Evolutionary conservation across 1,140 invertebrate genomes (phyloP).

Genomic region (Drosophila mayri): DNA sequence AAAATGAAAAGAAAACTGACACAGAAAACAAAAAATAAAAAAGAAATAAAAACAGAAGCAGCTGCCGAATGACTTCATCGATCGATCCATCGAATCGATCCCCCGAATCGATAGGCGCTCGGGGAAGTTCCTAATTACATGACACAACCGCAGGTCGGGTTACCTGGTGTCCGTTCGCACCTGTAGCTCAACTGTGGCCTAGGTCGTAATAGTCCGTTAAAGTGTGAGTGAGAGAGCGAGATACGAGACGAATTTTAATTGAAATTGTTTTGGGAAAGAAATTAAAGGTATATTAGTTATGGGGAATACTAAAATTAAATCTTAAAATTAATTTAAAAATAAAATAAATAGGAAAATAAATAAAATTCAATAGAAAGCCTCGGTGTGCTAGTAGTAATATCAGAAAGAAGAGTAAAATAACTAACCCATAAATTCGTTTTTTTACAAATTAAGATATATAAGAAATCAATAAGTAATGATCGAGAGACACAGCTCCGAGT

Average conservation of each 20-base stretch:
- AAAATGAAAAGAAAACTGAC: background rate
- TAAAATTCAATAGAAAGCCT: too few relatives aligned
- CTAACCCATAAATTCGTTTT: too few relatives aligned
- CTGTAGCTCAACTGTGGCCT: constrained; percentile 42
- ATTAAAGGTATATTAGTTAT: constrained; percentile 1
- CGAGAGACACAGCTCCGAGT: too few relatives aligned
- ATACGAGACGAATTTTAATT: constrained; percentile 73
- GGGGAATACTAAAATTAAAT: background rate
- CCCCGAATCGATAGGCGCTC: constrained; percentile 27
- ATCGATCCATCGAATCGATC: constrained; percentile 42
- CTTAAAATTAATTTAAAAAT: too few relatives aligned
- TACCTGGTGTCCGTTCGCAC: constrained; percentile 44
- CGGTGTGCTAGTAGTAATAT: too few relatives aligned
- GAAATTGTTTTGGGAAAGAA: constrained; percentile 51
- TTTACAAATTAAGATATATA: too few relatives aligned
- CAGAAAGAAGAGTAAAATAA: too few relatives aligned
- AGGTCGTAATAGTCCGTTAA: constrained; percentile 5
- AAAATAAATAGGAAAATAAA: too few relatives aligned
- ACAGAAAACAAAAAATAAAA: background rate
- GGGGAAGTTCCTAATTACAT: constrained; percentile 79
- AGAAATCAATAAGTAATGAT: too few relatives aligned
- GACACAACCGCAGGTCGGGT: constrained; percentile 71
- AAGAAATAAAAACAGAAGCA: constrained; percentile 24
- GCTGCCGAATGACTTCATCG: constrained; percentile 60
- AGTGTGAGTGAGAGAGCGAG: background rate